phyloP scores from a whole-genome alignment of 2,797 vertebrate genomes.

The Peromyscus nudipes region DNA sequence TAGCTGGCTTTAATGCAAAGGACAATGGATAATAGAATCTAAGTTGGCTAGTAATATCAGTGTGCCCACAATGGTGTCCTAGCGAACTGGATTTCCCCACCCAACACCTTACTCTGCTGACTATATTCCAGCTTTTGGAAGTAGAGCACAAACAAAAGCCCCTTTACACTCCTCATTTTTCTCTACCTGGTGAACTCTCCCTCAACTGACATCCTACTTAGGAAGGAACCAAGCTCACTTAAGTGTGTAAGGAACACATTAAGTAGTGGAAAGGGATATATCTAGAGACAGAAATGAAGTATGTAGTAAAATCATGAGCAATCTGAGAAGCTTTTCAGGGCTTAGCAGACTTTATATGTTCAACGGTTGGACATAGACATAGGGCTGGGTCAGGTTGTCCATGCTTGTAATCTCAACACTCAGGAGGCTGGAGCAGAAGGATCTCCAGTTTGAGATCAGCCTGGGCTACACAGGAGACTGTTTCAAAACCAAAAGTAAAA shows the following conservation, averaged over 20 bases:
- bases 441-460: neutral
- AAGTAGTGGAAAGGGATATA: constrained; percentile 41
- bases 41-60: neutral
- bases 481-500: neutral
- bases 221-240: constrained; percentile 40
- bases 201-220: neutral
- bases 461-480: neutral
- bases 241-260: constrained; percentile 33
- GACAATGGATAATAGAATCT: neutral
- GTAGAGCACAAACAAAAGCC: constrained; percentile 4
- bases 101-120: neutral
- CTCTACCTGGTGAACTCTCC: neutral
- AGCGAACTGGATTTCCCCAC: neutral
- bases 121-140: constrained; percentile 31
- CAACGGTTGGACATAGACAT: neutral
- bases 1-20: constrained; percentile 33
- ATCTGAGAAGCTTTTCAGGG: neutral
- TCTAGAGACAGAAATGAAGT: neutral
- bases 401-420: neutral
- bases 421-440: neutral
- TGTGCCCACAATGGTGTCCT: neutral
- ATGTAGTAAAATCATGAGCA: constrained; percentile 16
- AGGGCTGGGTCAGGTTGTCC: too few relatives aligned
- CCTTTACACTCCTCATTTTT: neutral
- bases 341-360: neutral